Evolutionary conservation across 2,797 vertebrate species (phyloP), one percentile per base, ranked within the genome.

Genomic region (Acipenser ruthenus): DNA sequence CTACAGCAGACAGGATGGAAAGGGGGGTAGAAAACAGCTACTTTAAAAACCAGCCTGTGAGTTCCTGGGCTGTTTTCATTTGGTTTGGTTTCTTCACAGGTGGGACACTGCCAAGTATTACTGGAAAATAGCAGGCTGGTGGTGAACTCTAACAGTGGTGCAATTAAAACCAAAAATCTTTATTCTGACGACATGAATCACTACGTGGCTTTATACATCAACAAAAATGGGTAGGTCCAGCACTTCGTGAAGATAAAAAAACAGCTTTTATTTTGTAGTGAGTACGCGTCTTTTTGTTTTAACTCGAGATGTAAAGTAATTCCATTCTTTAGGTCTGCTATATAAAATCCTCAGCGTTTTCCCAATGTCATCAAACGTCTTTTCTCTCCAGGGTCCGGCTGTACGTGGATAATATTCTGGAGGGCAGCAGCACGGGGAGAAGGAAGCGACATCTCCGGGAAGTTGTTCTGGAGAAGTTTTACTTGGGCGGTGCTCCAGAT

Each of bases 111-210:
- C 72, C 87, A 84, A 73, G 90, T 95, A 64, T 80, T 85, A 6
- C 70, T 98, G 65, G 67, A 87, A 7, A 80, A 85, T 0, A 95
- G 96, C 23, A 84, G 82, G 0, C 67, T 99, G 15, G 78, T 89
- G 1, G 86, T 95, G 67, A 85, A 50, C 62, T 63, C 88, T 0
- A 77, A 87, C 48, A 78, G 77, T 49, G 82, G 65, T 0, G 65
- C 85, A 69, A 65, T 94, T 48, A 84, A 61, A 73, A 93, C 89
- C 0, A 83, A 66, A 62, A 83, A 80, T 8, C 71, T 77, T 1
- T 97, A 93, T 11, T 91, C 93, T 0, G 95, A 98, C 0, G 92
- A 83, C 49, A 86, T 73, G 52, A 86, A 80, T 6, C 96, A 99
- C 73, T 95, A 97, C 0, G 67, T 95, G 6, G 68, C 91, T 3